Conservation (phyloP, 2,797 vertebrate genomes). For the Myripristis jacobus region DNA sequence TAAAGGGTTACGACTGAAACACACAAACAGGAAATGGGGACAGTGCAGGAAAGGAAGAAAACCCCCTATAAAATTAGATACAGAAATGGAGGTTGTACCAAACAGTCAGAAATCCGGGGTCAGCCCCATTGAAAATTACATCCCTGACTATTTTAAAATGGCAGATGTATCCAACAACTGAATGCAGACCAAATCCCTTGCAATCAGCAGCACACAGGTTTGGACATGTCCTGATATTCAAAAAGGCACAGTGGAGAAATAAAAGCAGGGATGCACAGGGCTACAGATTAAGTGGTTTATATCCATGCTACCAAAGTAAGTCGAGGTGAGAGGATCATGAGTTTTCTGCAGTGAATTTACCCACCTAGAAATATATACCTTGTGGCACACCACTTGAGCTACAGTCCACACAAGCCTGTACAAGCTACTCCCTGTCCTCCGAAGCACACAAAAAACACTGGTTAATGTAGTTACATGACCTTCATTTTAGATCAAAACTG, state of each 20-base stretch:
- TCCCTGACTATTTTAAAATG: slow-evolving; percentile 28
- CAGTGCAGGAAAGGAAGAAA: slow-evolving; percentile 46
- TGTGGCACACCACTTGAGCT: background rate
- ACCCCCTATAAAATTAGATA: slow-evolving; percentile 38
- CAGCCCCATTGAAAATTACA: slow-evolving; percentile 26
- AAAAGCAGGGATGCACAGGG: background rate
- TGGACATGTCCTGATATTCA: slow-evolving; percentile 19
- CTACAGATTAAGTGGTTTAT: slow-evolving; percentile 2
- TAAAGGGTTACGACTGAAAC: slow-evolving; percentile 53
- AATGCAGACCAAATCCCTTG: slow-evolving; percentile 29
- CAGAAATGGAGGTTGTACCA: slow-evolving; percentile 17
- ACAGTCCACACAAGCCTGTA: background rate
- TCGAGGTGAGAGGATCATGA: background rate
- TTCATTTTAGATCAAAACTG: too few relatives aligned
- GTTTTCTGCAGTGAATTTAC: background rate
- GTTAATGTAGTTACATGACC: too few relatives aligned
- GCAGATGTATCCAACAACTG: slow-evolving; percentile 12
- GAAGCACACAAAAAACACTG: too few relatives aligned
- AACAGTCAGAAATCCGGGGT: slow-evolving; percentile 14
- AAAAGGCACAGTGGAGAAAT: background rate
- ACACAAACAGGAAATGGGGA: slow-evolving; percentile 16
- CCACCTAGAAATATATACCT: background rate
- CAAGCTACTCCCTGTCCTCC: background rate
- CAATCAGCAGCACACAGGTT: slow-evolving; percentile 21
- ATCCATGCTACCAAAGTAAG: background rate